Evolutionary conservation across 2,888 invertebrate species (phyloP), one percentile per base, ranked within the genome.

Genomic region (Automeris io): DNA sequence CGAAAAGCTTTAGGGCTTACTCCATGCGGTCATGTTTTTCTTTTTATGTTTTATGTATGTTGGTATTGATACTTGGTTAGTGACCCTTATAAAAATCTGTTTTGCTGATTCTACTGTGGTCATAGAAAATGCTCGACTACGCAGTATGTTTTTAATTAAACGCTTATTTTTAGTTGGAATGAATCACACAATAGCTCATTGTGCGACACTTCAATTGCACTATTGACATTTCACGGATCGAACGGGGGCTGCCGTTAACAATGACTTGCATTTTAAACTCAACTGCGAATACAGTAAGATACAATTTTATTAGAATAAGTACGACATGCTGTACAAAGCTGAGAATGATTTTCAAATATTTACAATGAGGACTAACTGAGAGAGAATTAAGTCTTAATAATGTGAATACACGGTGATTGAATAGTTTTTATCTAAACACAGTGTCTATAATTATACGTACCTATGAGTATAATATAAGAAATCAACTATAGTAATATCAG

Each of bases 181-280:
- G 54, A 59, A 51, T 52, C 54, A 42, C 62, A 72, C 70, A 71
- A 70, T 69, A 54, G 67, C 49, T 59, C 56, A 68, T 70, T 71
- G 65, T 70, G 60, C 51, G 51, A 60, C 60, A 60, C 42, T 60
- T 46, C 55, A 55, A 59, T 56, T 60, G 65, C 61, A 63, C 56
- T 65, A 65, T 56, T 51, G 54, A 54, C 54, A 51, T 55, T 58
- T 59, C 58, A 57, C 57, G 49, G 51, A 51, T 54, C 50, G 54
- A 60, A 58, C 54, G 51, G 52, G n/a, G 23, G 13, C 49, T 38
- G 47, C 39, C 45, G 52, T 51, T 51, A 46, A 45, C 36, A 37
- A 21, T 19, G 33, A 12, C 12, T 2, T 12, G 3, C 22, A 37
- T 18, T 11, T 11, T 2, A 18, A 32, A 32, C 37, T 32, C 11